Conservation (phyloP, 2,797 vertebrate species). For the Lacerta bilineata region DNA sequence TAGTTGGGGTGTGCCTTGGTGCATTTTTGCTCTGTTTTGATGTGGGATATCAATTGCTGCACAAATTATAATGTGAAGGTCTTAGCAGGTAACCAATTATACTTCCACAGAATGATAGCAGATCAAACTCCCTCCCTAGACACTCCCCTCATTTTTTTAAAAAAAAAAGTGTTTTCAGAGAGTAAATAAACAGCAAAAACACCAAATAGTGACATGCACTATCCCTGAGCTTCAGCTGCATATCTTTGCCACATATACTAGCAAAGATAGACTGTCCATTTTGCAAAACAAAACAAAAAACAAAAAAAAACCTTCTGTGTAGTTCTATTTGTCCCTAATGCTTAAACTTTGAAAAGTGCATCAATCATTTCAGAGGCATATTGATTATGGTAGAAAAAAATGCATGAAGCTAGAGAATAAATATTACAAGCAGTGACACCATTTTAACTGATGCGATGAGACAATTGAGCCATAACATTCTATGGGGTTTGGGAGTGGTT, state of each 20-base stretch:
- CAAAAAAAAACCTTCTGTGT: neutral
- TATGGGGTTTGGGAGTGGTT: neutral
- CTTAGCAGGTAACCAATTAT: neutral
- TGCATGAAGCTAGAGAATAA: neutral
- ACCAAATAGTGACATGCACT: neutral
- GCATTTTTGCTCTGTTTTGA: neutral
- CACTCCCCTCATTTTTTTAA: neutral
- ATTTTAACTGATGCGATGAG: neutral
- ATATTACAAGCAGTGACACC: neutral
- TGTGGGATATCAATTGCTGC: no score
- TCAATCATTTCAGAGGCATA: neutral
- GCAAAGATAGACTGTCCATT: neutral
- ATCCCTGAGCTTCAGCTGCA: neutral
- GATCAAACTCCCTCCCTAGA: neutral
- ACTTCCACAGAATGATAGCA: neutral
- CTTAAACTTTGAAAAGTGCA: neutral
- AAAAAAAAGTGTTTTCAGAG: neutral
- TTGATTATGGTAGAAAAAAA: conserved; percentile 8
- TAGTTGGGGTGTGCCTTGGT: no score
- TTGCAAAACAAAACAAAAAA: neutral
- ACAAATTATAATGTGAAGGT: neutral
- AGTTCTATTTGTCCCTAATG: neutral
- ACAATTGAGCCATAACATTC: conserved; percentile 3
- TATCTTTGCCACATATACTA: neutral
- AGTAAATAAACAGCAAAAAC: neutral